Evolutionary conservation across 2,113 vertebrate genomes (phyloP).

Genomic region (Python bivittatus): DNA sequence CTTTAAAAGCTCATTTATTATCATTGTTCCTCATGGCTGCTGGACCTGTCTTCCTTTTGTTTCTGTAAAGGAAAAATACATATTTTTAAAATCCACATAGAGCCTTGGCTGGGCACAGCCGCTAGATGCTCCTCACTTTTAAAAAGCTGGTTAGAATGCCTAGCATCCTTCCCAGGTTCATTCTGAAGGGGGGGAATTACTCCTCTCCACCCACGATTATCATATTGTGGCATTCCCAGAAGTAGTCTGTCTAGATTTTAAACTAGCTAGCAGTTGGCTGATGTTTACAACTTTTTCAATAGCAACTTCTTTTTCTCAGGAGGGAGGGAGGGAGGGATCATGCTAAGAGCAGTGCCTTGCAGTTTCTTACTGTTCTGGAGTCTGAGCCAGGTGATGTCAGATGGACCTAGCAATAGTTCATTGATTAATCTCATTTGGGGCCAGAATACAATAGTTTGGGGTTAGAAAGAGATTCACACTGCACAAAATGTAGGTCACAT

Average conservation of each 20-base stretch:
- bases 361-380: neutral
- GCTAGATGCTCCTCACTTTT: neutral
- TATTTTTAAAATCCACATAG: neutral
- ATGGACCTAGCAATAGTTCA: neutral
- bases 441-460: neutral
- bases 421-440: neutral
- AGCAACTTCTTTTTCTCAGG: neutral
- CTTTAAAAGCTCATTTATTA: neutral
- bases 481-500: neutral
- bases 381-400: neutral
- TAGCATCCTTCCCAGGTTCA: neutral
- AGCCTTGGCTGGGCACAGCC: neutral
- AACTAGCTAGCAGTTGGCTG: neutral
- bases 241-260: neutral
- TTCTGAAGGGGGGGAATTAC: neutral
- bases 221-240: neutral
- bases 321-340: neutral
- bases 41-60: neutral
- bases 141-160: neutral
- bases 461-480: neutral
- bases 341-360: neutral
- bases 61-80: neutral
- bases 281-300: neutral
- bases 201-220: neutral
- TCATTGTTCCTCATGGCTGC: neutral